Conservation (phyloP, 1,140 invertebrate species). For the Luehdorfia chinensis region DNA sequence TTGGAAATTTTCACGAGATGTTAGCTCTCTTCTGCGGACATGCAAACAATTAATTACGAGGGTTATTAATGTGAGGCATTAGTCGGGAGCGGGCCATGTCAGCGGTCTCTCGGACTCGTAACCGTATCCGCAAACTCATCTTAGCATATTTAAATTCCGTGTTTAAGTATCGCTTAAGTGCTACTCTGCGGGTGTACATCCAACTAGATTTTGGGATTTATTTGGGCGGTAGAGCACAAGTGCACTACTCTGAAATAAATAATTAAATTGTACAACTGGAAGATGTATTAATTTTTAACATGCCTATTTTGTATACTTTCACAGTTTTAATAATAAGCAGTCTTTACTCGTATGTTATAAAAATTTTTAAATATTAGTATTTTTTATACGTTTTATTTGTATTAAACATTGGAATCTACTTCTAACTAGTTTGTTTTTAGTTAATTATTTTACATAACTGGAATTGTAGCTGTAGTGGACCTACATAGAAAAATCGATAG, state of each 20-base stretch:
- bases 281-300: no score
- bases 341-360: no score
- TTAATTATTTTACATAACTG: no score
- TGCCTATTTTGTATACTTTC: no score
- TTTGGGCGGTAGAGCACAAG: neutral
- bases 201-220: slow-evolving; percentile 17
- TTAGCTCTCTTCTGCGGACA: slow-evolving; percentile 50
- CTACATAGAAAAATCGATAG: no score
- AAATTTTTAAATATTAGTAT: no score
- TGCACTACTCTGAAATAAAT: slow-evolving; percentile 6
- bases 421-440: no score
- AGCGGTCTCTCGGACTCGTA: slow-evolving; percentile 46
- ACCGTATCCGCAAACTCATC: slow-evolving; percentile 25
- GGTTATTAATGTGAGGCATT: slow-evolving; percentile 68
- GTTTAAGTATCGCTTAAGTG: slow-evolving; percentile 15
- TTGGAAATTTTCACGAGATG: slow-evolving; percentile 11
- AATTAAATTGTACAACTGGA: no score
- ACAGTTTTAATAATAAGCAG: no score
- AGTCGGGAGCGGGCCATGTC: slow-evolving; percentile 54
- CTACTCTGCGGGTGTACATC: slow-evolving; percentile 13
- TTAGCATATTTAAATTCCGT: slow-evolving; percentile 20
- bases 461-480: no score
- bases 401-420: no score
- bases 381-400: no score
- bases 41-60: slow-evolving; percentile 72